Evolutionary conservation across 2,888 invertebrate species (phyloP).

Genomic region (Smittia sp.): DNA sequence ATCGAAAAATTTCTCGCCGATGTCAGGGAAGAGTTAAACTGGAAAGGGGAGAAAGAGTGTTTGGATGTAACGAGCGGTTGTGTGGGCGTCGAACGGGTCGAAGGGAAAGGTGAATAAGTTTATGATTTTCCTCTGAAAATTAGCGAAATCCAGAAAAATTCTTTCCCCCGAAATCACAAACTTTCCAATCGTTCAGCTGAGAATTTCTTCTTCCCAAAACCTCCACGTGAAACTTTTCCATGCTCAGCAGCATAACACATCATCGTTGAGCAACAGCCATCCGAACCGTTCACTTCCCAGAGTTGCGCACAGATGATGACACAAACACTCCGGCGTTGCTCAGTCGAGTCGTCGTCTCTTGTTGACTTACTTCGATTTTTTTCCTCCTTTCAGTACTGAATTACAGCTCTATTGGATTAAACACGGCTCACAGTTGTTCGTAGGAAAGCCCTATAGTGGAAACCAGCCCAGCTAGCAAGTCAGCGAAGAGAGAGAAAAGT

Average conservation of each 20-base stretch:
- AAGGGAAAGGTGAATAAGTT: no score
- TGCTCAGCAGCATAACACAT: slow-evolving; percentile 27
- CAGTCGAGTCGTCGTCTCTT: background rate
- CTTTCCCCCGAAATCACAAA: background rate
- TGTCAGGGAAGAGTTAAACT: no score
- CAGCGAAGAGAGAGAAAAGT: background rate
- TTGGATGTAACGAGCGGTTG: no score
- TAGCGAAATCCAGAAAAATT: background rate
- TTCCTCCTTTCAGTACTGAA: slow-evolving; percentile 21
- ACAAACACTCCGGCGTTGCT: slow-evolving; percentile 15
- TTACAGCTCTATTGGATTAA: slow-evolving; percentile 34
- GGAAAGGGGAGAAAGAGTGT: no score
- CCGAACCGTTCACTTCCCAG: background rate
- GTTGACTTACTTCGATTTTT: slow-evolving; percentile 21
- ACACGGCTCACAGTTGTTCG: slow-evolving; percentile 32
- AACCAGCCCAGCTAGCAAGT: slow-evolving; percentile 25
- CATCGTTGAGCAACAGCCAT: background rate
- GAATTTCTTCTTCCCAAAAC: background rate
- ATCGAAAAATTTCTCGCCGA: background rate
- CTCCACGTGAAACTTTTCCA: slow-evolving; percentile 33
- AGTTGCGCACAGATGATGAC: slow-evolving; percentile 26
- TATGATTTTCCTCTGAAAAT: no score
- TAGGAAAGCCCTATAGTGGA: slow-evolving; percentile 27
- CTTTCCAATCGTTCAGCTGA: background rate
- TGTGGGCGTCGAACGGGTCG: no score